Base-by-base conservation (phyloP, 2,113 vertebrate genomes). In the Eretmochelys imbricata region DNA sequence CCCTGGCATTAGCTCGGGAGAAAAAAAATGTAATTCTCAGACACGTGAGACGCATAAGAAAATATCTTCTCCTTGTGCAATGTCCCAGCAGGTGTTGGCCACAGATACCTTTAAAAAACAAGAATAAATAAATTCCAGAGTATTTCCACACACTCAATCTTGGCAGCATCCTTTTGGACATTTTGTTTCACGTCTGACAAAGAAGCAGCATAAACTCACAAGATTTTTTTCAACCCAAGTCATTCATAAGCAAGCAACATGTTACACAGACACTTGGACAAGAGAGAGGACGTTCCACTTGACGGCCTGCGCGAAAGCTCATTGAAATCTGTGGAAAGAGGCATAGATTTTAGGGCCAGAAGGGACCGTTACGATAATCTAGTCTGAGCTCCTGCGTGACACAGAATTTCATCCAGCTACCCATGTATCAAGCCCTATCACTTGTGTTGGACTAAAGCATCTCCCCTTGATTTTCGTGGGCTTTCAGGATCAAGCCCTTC, bases 81-180 rank as follows among this genome's bases (percentile, higher is more conserved):
- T 91, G 96, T 72, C 49, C 35, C 88, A 97, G 91, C 94, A 97
- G 96, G 97, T 97, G 95, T 72, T 97, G 87, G 87, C 79, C 88
- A 80, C 35, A 76, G 91, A 85, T 54, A 54, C 31, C 80, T 80
- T 84, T 42, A 25, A 22, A 5, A 35, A 53, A 84, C 84, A 48
- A 69, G 69, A 46, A 31, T 49, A 65, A 86, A 82, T 84, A 91
- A 92, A 88, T 93, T 51, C 59, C 89, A 88, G 20, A 85, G 14
- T 65, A 83, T 86, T 90, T 95, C 90, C 86, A 82, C 65, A 85
- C 35, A 85, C 12, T 0, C 84, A 94, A 65, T 53, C n/a, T 87
- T 96, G 54, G 80, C 80, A 93, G n/a, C 82, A 92, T 81, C 27
- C 24, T 91, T 91, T 85, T 76, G 88, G 80, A 88, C 91, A 93